phyloP scores from a whole-genome alignment of 2,797 vertebrate genomes.

The Margarornis squamiger region DNA sequence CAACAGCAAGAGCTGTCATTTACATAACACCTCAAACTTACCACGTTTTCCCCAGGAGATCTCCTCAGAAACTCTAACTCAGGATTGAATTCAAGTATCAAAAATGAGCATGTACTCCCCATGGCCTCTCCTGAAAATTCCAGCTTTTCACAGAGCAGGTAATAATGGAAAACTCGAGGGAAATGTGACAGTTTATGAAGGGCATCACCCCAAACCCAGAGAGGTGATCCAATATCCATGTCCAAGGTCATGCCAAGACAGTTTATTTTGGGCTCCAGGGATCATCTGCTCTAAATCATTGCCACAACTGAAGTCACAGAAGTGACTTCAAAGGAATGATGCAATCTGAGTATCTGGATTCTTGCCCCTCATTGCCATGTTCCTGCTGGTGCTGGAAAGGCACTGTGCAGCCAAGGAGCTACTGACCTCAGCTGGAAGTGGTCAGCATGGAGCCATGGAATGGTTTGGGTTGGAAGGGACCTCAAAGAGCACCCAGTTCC shows the following conservation, averaged over 20 bases:
- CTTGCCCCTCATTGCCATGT: neutral
- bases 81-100: neutral
- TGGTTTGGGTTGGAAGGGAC: neutral
- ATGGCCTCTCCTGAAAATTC: neutral
- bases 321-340: conserved; percentile 31
- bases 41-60: neutral
- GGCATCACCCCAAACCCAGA: neutral
- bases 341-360: neutral
- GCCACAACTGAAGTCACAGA: neutral
- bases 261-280: neutral
- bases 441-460: neutral
- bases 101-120: neutral
- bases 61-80: neutral
- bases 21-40: neutral
- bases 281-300: conserved; percentile 8
- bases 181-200: neutral
- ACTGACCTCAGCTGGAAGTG: neutral
- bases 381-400: neutral
- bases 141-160: neutral
- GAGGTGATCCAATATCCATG: neutral
- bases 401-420: neutral
- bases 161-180: neutral
- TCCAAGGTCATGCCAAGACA: neutral
- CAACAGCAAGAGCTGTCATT: neutral
- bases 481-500: neutral